A percentile compares a stretch with the other conserved stretches of the same genome.
Evolutionary conservation across 2,113 vertebrate species (phyloP).

Genomic region (Solenodon paradoxus): DNA sequence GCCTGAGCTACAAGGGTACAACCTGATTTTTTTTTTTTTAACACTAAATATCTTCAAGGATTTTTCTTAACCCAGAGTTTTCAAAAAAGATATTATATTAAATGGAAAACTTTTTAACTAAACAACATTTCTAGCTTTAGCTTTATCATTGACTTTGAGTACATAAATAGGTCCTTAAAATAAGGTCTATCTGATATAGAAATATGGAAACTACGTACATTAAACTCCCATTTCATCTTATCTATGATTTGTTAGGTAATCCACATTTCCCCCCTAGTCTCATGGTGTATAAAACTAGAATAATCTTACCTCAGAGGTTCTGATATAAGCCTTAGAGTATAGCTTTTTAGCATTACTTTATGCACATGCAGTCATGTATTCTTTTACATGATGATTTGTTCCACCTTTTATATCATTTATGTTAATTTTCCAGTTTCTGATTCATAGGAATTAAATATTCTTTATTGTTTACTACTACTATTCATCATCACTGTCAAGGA

Average conservation of each 20-base stretch:
- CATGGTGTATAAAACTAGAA: neutral
- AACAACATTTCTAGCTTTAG: neutral
- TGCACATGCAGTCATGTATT: neutral
- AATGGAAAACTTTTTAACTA: neutral
- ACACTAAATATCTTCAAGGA: neutral
- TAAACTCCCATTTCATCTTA: neutral
- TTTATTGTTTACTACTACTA: neutral
- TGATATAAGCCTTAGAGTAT: neutral
- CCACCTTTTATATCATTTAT: neutral
- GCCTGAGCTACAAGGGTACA: too few species aligned
- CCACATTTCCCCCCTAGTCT: neutral
- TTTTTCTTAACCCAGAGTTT: neutral
- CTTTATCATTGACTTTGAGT: slow-evolving; percentile 7
- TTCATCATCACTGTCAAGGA: neutral
- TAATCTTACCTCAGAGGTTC: neutral
- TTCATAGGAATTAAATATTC: neutral
- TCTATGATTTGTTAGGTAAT: neutral
- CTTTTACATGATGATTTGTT: neutral
- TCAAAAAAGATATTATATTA: neutral
- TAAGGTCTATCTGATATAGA: neutral
- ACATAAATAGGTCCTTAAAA: neutral
- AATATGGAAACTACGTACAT: neutral
- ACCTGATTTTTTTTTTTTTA: neutral
- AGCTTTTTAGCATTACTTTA: neutral
- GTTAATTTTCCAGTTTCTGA: neutral